A percentile compares a stretch with the other conserved stretches of the same genome.
Conservation (phyloP, 2,888 invertebrate genomes). For the Strigamia transsilvanica region DNA sequence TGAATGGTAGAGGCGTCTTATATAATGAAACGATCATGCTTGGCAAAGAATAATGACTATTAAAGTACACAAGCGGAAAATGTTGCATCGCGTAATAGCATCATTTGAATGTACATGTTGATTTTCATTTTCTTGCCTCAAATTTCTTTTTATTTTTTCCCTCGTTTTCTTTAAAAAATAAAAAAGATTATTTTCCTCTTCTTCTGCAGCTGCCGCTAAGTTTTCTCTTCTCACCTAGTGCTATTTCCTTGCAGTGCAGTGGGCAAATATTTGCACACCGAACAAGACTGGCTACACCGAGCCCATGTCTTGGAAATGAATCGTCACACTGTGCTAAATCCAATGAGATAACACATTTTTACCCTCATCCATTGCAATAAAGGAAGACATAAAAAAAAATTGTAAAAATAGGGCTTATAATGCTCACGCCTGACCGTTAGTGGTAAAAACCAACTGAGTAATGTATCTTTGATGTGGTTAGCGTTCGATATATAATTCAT, state of each 20-base stretch:
- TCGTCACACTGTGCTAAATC: conserved; percentile 9
- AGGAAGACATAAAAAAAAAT: not conserved
- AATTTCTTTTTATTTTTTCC: not conserved
- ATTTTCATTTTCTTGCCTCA: conserved; percentile 15
- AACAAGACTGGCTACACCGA: conserved; percentile 23
- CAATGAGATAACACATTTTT: conserved; percentile 29
- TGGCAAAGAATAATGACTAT: conserved; percentile 39
- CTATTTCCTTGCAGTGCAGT: not conserved
- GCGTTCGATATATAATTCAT: not conserved
- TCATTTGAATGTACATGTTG: conserved; percentile 12
- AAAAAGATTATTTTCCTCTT: not conserved
- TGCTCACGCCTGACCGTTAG: not conserved
- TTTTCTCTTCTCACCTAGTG: conserved; percentile 24
- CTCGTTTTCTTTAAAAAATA: too few relatives aligned
- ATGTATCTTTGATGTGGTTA: not conserved
- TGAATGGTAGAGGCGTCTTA: conserved; percentile 37
- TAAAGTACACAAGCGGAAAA: conserved; percentile 36
- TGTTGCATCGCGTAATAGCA: conserved; percentile 23
- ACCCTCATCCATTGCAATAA: conserved; percentile 15
- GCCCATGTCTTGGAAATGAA: conserved; percentile 22
- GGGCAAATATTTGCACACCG: conserved; percentile 32
- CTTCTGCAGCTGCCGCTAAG: conserved; percentile 1
- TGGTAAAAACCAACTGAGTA: not conserved
- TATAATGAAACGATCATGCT: conserved; percentile 39
- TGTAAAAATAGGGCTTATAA: not conserved